Conservation (phyloP, 2,113 vertebrate genomes). For the Fregata magnificens region DNA sequence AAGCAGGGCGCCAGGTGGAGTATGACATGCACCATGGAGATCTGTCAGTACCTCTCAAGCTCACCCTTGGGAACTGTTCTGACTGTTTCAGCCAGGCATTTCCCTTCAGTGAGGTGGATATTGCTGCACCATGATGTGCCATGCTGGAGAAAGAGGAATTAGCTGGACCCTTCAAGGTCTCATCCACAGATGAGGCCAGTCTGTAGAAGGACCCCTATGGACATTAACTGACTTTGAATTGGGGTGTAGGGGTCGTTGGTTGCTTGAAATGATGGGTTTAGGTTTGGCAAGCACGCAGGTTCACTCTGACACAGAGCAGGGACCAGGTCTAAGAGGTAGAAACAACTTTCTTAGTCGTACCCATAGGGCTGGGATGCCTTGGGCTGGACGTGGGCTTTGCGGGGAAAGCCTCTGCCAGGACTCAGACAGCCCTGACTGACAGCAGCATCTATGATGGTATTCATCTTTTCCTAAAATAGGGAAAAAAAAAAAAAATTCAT, state of each 20-base stretch:
- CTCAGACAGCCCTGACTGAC: neutral
- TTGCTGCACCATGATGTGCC: neutral
- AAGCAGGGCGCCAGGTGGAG: neutral
- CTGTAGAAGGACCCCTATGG: neutral
- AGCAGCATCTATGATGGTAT: neutral
- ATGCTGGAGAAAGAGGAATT: neutral
- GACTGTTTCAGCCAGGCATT: neutral
- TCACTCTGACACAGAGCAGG: neutral
- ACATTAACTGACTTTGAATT: neutral
- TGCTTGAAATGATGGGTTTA: neutral
- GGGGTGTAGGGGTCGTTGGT: rapidly evolving
- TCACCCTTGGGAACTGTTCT: neutral
- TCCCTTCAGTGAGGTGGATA: neutral
- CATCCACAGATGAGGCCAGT: neutral
- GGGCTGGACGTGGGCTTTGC: neutral
- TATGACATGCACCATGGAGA: neutral
- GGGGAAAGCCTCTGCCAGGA: neutral
- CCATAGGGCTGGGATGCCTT: neutral
- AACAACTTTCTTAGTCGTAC: neutral
- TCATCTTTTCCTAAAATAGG: neutral
- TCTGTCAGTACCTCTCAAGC: neutral
- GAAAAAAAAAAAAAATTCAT: neutral
- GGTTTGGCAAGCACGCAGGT: neutral
- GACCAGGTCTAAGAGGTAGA: neutral
- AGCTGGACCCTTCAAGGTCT: neutral